Evolutionary conservation across 92 coral and sea anemone genomes (phyloP), one percentile per base, ranked within the genome.

Genomic region (Metridium senile): DNA sequence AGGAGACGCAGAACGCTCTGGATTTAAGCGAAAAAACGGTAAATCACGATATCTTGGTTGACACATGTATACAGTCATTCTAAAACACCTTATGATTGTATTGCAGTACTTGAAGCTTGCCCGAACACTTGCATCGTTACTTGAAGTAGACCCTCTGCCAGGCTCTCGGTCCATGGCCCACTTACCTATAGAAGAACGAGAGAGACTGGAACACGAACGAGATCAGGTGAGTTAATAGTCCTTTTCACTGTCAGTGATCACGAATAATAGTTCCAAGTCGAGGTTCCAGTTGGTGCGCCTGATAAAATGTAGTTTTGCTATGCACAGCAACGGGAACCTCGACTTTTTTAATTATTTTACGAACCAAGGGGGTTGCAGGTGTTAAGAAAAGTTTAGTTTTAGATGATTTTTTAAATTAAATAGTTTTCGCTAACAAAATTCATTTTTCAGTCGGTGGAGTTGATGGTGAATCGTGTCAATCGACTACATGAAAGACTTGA

Each of bases 131-230:
- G 90, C 90, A 26, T 78, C 97, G 19, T 43, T 93, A 32, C 82
- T 93, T 34, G 93, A 90, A 69, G 76, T 90, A 0, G 93, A 88
- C 49, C 82, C 93, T 11, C 59, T 90, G 25, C 96, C 93, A 19
- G 98, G 98, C 59, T 84, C 88, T 72, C 93, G 89, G 17, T 85
- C 98, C 58, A 87, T 93, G 97, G 98, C 96, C 19, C 88, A 93
- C 67, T 62, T 90, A 31, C 96, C 98, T 19, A 78, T 74, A 39
- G 92, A 90, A 59, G 98, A 93, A 52, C 90, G 98, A 53, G 98
- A 90, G 25, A 82, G 54, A 57, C 74, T 93, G 67, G 98, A 90
- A 70, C 87, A 81, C 54, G 96, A 93, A 9, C 72, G 98, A 79
- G 84, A 68, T 16, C 83, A 90, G 96, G 98, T 93, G 23, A 53